These are phyloP conservation scores for Papilio glaucus DNA, from an alignment of 1,140 invertebrate genomes.

Conservation along the genomic window DNA sequence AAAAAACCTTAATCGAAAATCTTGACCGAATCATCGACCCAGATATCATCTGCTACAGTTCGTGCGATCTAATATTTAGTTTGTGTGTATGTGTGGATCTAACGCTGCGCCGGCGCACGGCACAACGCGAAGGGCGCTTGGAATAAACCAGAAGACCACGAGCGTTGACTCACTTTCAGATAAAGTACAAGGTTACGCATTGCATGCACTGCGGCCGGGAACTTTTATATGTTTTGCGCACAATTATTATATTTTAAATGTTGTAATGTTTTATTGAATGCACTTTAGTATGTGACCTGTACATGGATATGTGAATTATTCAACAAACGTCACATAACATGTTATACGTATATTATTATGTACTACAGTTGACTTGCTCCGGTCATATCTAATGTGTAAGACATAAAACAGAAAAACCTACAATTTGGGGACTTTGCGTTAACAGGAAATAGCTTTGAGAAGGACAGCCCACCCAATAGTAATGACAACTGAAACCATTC, in stretches of 20 bases:
- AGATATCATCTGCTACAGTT: constrained; percentile 4
- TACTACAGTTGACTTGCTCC: too few relatives aligned
- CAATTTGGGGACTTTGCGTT: too few relatives aligned
- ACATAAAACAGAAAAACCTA: too few relatives aligned
- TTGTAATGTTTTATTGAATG: background rate
- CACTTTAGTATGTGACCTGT: background rate
- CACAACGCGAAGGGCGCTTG: constrained; percentile 54
- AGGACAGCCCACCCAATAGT: too few relatives aligned
- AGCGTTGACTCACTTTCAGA: constrained; percentile 62
- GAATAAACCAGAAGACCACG: constrained; percentile 52
- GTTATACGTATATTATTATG: too few relatives aligned
- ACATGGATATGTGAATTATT: background rate
- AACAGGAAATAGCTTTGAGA: too few relatives aligned
- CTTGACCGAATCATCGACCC: constrained; percentile 18
- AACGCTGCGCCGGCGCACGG: constrained; percentile 39
- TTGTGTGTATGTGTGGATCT: constrained; percentile 35
- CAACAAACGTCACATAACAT: too few relatives aligned
- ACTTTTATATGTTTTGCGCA: constrained; percentile 6
- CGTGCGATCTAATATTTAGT: constrained; percentile 36
- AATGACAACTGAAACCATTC: too few relatives aligned
- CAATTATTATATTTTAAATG: constrained; percentile 20
- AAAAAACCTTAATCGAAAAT: constrained; percentile 17
- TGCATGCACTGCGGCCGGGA: constrained; percentile 32
- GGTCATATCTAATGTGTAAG: too few relatives aligned
- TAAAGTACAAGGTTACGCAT: constrained; percentile 60